Base-by-base conservation (phyloP, 2,888 invertebrate species). In the Arenicola marina region DNA sequence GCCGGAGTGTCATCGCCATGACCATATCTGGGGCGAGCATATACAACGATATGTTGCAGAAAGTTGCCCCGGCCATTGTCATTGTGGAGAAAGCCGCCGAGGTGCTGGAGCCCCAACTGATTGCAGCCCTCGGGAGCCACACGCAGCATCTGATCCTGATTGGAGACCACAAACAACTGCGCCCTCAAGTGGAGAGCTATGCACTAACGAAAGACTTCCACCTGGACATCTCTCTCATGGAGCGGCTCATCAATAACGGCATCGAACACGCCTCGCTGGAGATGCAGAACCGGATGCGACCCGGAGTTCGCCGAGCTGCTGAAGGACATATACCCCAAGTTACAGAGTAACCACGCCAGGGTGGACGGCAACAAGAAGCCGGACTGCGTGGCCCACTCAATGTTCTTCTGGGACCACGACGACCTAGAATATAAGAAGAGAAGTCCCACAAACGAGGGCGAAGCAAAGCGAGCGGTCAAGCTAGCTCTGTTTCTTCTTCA, bases 11-110 rank as follows among this genome's bases (percentile, higher is more conserved):
- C 15, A 29, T 67, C 26, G 67, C 63, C 29, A 66, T 67, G 67
- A 67, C 67, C 2, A 61, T 67, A 2, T 66, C 68, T 44, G 68
- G 68, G n/a, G 68, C 68, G 1, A 66, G 61, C 48, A 60, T 68
- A 31, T 24, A 68, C 43, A 34, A 55, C 7, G 4, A 51, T 32
- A 44, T 68, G 2, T 51, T 68, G 29, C 4, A 21, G 15, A n/a
- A 28, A 15, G 28, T 67, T 0, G 51, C 51, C 21, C 66, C 68
- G 7, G 61, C 54, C 4, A 56, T 66, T 1, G 59, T 68, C 4
- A 11, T 68, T 0, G 63, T 68, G 1, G 68, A 68, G 56, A 66
- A 68, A 34, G 68, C 68, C 2, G 68, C 63, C 1, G 68, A 68
- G 29, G 68, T 68, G 0, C 45, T 63, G 15, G 68, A 68, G 55